Base-by-base conservation (phyloP, 2,113 vertebrate genomes). In the Epinephelus lanceolatus region DNA sequence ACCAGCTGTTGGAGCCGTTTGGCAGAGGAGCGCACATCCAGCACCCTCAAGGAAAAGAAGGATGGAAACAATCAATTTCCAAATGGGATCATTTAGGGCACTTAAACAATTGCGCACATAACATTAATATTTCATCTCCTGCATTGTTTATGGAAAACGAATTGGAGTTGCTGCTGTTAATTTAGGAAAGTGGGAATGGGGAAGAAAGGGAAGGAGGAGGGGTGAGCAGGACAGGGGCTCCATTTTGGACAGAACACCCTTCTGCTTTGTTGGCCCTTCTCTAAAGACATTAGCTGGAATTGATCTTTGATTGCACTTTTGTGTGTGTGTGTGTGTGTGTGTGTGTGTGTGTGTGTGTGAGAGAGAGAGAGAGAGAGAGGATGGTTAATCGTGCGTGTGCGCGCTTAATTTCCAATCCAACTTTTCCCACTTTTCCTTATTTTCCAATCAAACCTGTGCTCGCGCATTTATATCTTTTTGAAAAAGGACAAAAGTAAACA, bases 1-100 rank as follows among this genome's bases (percentile, higher is more conserved):
- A 96, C 95, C 98, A 99, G 98, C 97, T 99, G 97, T 96, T 93
- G 92, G 95, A 91, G 91, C 94, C 90, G 95, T 93, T 95, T 94
- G 92, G 96, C 95, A 93, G 76, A 77, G 89, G 94, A 88, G 94
- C 95, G 91, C 94, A 85, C 92, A 94, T 96, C 94, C 94, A 93
- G 93, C 96, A 93, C 94, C 95, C 94, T 92, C 87, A 88, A 92
- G 87, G 75, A 94, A 84, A 27, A 83, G 81, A 83, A 92, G 94
- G 91, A 91, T 94, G 95, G 94, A 96, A 96, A 95, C 95, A 96
- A 96, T 95, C 95, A 95, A 95, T 96, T 95, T 94, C 93, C 94
- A 96, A 94, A 97, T 96, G 96, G 94, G 95, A 95, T 96, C 96
- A 95, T 97, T 97, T 96, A 97, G 94, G 94, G 95, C 96, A 96